phyloP scores from a whole-genome alignment of 2,113 vertebrate species.

The Dromas ardeola region DNA sequence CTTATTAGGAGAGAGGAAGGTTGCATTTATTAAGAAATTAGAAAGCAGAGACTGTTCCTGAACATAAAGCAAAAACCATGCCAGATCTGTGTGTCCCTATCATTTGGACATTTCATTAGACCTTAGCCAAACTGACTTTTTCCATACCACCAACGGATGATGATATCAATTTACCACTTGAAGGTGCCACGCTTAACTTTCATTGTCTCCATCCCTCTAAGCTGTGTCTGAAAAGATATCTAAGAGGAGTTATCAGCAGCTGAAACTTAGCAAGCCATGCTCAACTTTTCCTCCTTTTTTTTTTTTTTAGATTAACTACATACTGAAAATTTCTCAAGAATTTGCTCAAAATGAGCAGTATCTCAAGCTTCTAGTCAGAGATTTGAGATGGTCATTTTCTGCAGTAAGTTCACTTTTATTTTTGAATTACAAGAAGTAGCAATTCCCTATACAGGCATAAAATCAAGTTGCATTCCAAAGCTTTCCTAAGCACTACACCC shows the following conservation, averaged over 20 bases:
- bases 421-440: background rate
- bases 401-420: background rate
- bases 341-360: background rate
- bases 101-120: background rate
- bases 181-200: background rate
- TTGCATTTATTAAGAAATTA: background rate
- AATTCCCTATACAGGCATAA: background rate
- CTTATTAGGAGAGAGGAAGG: background rate
- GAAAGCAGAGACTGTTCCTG: constrained; percentile 16
- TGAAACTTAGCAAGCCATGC: background rate
- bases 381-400: background rate
- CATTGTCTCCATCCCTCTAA: background rate
- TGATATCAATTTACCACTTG: background rate
- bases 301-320: background rate
- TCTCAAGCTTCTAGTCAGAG: background rate
- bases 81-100: background rate
- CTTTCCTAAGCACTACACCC: background rate
- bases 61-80: background rate
- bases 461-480: constrained; percentile 1
- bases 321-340: background rate
- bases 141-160: background rate
- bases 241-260: background rate
- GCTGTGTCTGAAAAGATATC: background rate
- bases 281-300: background rate
- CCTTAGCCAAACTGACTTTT: background rate